phyloP scores from a whole-genome alignment of 2,113 vertebrate species.

The Sarotherodon lohbergeri region DNA sequence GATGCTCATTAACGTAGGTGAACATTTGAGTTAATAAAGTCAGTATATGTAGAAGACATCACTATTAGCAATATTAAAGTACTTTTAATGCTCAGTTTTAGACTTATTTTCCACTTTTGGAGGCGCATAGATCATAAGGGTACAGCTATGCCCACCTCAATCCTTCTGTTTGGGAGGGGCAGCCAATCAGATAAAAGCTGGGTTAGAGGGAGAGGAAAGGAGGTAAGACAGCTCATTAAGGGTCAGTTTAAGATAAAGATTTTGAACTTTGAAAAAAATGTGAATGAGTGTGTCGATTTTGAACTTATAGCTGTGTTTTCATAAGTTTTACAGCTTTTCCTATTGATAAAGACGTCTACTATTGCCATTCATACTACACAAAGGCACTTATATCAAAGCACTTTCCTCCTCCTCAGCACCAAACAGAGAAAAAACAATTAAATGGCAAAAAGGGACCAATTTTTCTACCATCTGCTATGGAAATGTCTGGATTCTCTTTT shows the following conservation, averaged over 20 bases:
- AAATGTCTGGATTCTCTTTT: background rate
- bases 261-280: background rate
- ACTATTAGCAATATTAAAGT: background rate
- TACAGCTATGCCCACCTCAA: background rate
- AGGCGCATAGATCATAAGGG: background rate
- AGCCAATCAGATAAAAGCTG: background rate
- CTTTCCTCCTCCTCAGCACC: background rate
- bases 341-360: background rate
- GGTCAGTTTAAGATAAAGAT: background rate
- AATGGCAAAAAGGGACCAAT: background rate
- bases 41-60: background rate
- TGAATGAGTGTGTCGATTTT: background rate
- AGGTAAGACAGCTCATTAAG: background rate
- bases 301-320: background rate
- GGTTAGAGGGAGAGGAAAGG: background rate
- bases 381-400: background rate
- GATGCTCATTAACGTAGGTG: accelerated
- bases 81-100: background rate
- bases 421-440: background rate
- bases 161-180: background rate
- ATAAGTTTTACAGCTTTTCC: background rate
- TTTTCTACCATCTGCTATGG: background rate
- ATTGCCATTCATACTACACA: background rate
- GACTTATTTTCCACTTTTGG: background rate
- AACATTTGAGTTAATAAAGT: background rate